A percentile compares a stretch with the other conserved stretches of the same genome.
phyloP scores from a whole-genome alignment of 2,113 vertebrate genomes.

The Chaenogobius annularis region DNA sequence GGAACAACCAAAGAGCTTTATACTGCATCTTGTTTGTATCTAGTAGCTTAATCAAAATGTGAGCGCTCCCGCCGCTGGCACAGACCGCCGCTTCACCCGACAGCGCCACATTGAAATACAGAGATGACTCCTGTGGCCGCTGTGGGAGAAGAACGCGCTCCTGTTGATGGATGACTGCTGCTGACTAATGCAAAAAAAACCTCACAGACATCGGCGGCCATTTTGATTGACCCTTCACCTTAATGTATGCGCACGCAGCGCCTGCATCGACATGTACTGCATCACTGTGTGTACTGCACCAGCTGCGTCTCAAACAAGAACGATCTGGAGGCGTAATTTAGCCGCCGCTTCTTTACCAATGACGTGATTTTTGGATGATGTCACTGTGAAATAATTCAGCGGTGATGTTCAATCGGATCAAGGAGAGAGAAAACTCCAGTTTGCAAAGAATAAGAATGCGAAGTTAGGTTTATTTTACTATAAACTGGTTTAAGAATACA shows the following conservation, averaged over 20 bases:
- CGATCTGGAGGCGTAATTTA: background rate
- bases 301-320: background rate
- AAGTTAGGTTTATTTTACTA: too few species aligned
- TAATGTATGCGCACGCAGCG: background rate
- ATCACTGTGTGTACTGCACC: background rate
- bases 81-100: slow-evolving; percentile 42
- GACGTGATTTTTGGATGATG: background rate
- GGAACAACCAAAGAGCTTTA: background rate
- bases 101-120: slow-evolving; percentile 21
- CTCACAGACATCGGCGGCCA: slow-evolving; percentile 28
- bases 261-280: background rate
- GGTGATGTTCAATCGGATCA: background rate
- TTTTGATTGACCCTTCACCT: slow-evolving; percentile 31
- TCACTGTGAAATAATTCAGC: background rate
- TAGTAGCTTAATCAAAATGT: background rate
- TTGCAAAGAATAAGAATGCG: too few species aligned
- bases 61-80: slow-evolving; percentile 9
- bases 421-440: background rate
- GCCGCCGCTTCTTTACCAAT: background rate
- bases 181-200: slow-evolving; percentile 53
- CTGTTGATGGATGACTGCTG: slow-evolving; percentile 57
- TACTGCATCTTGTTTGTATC: background rate
- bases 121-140: slow-evolving; percentile 29
- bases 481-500: background rate
- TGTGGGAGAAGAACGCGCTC: slow-evolving; percentile 29